These are phyloP conservation scores for Agelas oroides DNA, from an alignment of 37 sponge, comb jelly and placozoan genomes.

Conservation along the genomic window DNA sequence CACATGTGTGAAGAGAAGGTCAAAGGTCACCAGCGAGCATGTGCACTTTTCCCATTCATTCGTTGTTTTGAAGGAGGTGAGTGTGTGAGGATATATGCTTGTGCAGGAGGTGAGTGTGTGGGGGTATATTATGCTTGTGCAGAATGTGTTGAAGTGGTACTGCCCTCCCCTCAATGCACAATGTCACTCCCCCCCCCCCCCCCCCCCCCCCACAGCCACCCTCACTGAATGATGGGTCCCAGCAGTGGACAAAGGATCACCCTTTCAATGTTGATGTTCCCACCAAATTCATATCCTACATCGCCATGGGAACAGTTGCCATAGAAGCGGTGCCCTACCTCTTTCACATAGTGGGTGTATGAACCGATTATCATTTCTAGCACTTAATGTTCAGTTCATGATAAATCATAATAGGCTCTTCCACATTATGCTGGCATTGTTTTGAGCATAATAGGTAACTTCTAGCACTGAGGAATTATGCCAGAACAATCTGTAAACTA, in stretches of 20 bases:
- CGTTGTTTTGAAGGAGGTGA: constrained; percentile 11
- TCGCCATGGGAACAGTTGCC: constrained; percentile 49
- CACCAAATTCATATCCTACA: constrained; percentile 22
- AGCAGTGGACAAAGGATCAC: background rate
- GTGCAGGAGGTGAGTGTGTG: background rate
- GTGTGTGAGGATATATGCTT: background rate
- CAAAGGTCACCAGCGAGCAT: constrained; percentile 25
- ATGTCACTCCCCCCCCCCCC: too few relatives aligned
- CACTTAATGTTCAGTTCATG: background rate
- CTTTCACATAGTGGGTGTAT: constrained; percentile 34
- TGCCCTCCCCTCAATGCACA: too few relatives aligned
- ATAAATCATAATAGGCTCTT: too few relatives aligned
- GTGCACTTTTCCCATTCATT: constrained; percentile 23
- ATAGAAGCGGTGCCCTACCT: constrained; percentile 12
- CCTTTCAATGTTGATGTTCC: constrained; percentile 40
- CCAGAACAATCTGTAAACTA: too few relatives aligned
- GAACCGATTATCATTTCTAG: too few relatives aligned
- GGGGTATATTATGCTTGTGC: too few relatives aligned
- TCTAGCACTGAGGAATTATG: too few relatives aligned
- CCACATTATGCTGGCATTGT: too few relatives aligned
- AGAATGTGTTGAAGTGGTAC: too few relatives aligned
- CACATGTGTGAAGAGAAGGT: constrained; percentile 21
- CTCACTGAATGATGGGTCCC: background rate
- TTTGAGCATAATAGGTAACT: too few relatives aligned
- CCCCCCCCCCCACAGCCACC: too few relatives aligned